Base-by-base conservation (phyloP, 2,113 vertebrate genomes). In the Sterna hirundo region DNA sequence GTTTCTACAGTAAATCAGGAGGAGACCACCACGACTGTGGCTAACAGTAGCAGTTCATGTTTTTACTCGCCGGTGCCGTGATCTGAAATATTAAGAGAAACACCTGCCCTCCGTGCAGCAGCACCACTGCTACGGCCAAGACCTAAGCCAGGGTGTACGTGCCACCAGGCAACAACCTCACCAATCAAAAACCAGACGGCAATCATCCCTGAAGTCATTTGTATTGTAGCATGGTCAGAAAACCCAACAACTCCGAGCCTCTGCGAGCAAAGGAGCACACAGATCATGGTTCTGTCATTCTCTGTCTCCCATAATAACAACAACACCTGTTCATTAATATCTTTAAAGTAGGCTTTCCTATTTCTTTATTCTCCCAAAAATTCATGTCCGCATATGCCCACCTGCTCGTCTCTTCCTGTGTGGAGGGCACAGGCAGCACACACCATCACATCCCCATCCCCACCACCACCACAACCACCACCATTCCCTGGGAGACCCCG, bases 11-110 rank as follows among this genome's bases (percentile, higher is more conserved):
- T 30, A 15, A 25, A 65, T 34, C 13, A 32, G 61, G 16, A 70
- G 55, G 22, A 61, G 10, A 11, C 26, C 5, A 8, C 61, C 36
- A 11, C 23, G 64, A 21, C 57, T 4, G 0, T 8, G 38, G 36
- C 36, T 27, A 30, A 49, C 32, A 49, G 42, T 2, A 64, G 42
- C 19, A 23, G 62, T 15, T 74, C 26, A 64, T 64, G 42, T 22
- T 64, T 81, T 44, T 55, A 51, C 26, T 51, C 0, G 0, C 4
- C 0, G 0, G 22, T 20, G 75, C 58, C 38, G 25, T 15, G 44
- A 49, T 46, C 20, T 25, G 62, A 83, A 81, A 75, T 15, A 42
- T 6, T 2, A 29, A 34, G 23, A 61, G 55, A 71, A 83, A 36
- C 21, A 46, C 32, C 40, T 23, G 69, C 40, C 23, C 72, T 27